A percentile compares a stretch with the other conserved stretches of the same genome.
Conservation (phyloP, 2,888 invertebrate species). For the Maniola hyperantus region DNA sequence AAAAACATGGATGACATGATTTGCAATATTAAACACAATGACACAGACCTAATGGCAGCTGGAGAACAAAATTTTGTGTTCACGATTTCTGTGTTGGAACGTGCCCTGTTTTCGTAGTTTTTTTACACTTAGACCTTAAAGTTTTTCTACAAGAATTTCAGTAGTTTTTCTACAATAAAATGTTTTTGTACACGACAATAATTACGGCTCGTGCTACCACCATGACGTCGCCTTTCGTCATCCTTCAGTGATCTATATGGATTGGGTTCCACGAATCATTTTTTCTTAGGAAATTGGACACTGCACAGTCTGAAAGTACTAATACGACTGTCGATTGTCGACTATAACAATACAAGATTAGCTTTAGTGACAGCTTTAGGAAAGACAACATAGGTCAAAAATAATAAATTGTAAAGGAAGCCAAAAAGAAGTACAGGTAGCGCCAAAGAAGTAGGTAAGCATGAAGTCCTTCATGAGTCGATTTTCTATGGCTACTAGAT, state of each 20-base stretch:
- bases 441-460: too few relatives aligned
- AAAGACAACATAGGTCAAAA: too few relatives aligned
- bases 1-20: slow-evolving; percentile 6
- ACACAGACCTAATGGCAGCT: neutral
- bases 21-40: slow-evolving; percentile 9
- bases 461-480: too few relatives aligned
- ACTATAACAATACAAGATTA: too few relatives aligned
- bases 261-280: slow-evolving; percentile 49
- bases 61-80: slow-evolving; percentile 40
- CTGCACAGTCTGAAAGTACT: neutral
- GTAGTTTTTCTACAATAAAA: slow-evolving; percentile 51
- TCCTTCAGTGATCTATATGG: slow-evolving; percentile 60
- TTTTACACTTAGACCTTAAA: slow-evolving; percentile 44
- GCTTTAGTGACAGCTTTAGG: too few relatives aligned
- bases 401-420: too few relatives aligned
- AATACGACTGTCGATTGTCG: neutral
- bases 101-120: slow-evolving; percentile 45
- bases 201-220: slow-evolving; percentile 77
- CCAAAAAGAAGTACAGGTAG: too few relatives aligned
- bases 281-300: neutral
- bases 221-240: slow-evolving; percentile 77
- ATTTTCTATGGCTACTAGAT: too few relatives aligned
- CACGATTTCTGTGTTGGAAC: slow-evolving; percentile 62
- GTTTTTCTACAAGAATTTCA: neutral
- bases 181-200: slow-evolving; percentile 44